Percentiles rank a stretch among this genome's conserved stretches.
These are phyloP conservation scores for Sclerodermus sp. DNA, from an alignment of 2,888 invertebrate genomes.

Conservation along the genomic window DNA sequence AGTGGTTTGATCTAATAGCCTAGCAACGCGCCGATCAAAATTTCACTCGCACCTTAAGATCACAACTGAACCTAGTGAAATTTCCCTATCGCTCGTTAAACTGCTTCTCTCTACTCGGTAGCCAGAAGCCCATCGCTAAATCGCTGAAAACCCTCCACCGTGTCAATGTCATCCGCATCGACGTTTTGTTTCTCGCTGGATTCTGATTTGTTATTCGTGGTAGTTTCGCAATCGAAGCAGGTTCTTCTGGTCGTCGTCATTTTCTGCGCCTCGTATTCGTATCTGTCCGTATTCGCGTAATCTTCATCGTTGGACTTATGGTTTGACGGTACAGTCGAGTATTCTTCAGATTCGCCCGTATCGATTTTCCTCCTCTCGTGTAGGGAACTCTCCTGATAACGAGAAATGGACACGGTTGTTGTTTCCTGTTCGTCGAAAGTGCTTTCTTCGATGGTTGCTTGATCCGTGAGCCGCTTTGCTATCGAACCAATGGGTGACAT, in stretches of 20 bases:
- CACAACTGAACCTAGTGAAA: too few species aligned
- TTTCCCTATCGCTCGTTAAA: too few species aligned
- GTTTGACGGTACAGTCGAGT: slow-evolving; percentile 11
- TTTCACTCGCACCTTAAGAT: too few species aligned
- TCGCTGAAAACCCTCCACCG: slow-evolving; percentile 40
- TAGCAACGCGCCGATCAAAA: too few species aligned
- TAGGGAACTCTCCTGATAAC: slow-evolving; percentile 32
- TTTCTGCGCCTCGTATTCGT: slow-evolving; percentile 22
- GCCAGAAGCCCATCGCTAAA: slow-evolving; percentile 41
- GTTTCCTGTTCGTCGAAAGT: slow-evolving; percentile 13
- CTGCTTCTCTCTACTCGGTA: slow-evolving; percentile 19
- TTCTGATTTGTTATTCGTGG: slow-evolving; percentile 7
- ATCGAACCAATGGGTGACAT: slow-evolving; percentile 44
- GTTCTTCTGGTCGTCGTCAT: slow-evolving; percentile 16
- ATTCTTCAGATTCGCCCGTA: not conserved
- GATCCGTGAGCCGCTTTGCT: slow-evolving; percentile 44
- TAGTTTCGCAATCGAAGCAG: slow-evolving; percentile 10
- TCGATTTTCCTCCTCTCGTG: slow-evolving; percentile 14
- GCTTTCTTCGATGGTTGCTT: slow-evolving; percentile 37
- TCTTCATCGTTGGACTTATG: slow-evolving; percentile 23
- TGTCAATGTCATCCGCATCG: slow-evolving; percentile 34
- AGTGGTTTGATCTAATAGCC: slow-evolving; percentile 12
- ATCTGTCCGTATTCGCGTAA: slow-evolving; percentile 24
- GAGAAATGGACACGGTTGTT: slow-evolving; percentile 15
- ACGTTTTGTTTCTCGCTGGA: slow-evolving; percentile 5